These are phyloP conservation scores for Gadopsis marmoratus DNA, from an alignment of 2,797 vertebrate species.

Conservation along the genomic window DNA sequence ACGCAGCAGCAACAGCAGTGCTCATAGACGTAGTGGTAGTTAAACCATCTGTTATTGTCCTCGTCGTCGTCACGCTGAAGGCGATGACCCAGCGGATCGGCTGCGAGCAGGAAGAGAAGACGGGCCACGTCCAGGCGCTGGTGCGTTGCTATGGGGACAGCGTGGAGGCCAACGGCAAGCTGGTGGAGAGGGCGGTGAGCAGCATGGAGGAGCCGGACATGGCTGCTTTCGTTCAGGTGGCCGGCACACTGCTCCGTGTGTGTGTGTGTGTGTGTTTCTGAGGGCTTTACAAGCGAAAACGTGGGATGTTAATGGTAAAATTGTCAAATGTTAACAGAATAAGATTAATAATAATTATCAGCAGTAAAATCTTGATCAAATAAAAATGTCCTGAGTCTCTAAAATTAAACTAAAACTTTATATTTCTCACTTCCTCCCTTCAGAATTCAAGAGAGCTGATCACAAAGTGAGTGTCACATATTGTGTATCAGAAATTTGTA, in stretches of 20 bases:
- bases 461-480: constrained; percentile 79
- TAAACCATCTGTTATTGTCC: neutral
- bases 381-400: too few species aligned
- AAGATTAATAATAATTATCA: too few species aligned
- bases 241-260: neutral
- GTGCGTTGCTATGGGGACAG: constrained; percentile 75
- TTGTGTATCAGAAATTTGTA: neutral
- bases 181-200: constrained; percentile 69
- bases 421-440: neutral
- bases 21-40: neutral
- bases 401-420: neutral
- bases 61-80: constrained; percentile 37
- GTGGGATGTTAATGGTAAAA: too few species aligned
- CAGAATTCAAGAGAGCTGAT: constrained; percentile 84
- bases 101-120: constrained; percentile 84
- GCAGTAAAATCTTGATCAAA: too few species aligned
- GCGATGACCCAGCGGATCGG: constrained; percentile 82
- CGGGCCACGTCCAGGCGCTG: constrained; percentile 66
- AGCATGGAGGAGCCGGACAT: constrained; percentile 84
- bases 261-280: constrained; percentile 7
- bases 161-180: constrained; percentile 73
- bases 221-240: constrained; percentile 86
- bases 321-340: too few species aligned
- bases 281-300: too few species aligned
- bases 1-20: too few species aligned